phyloP scores from a whole-genome alignment of 2,797 vertebrate genomes.

The Anas georgica region DNA sequence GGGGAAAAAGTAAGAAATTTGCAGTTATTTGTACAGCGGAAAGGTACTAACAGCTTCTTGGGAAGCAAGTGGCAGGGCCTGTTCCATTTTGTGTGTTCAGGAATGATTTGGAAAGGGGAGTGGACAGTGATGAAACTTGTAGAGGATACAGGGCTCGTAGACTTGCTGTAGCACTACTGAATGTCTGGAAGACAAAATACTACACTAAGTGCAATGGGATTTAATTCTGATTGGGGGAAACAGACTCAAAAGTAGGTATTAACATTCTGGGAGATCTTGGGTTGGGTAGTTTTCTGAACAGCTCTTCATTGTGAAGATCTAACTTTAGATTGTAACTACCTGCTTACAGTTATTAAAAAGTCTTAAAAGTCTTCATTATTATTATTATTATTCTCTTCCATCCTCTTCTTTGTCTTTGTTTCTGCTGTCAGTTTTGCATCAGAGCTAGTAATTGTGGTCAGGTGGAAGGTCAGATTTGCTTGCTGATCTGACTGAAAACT shows the following conservation, averaged over 20 bases:
- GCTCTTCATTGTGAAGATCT: background rate
- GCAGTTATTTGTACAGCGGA: background rate
- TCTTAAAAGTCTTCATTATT: no score
- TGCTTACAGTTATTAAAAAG: background rate
- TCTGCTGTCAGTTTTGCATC: background rate
- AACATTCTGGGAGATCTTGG: background rate
- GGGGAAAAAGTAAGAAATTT: background rate
- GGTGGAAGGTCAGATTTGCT: background rate
- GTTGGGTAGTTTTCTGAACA: background rate
- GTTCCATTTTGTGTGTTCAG: background rate
- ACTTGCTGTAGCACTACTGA: background rate
- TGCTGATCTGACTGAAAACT: background rate
- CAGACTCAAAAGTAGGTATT: background rate
- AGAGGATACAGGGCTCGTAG: background rate
- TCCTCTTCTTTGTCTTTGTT: background rate
- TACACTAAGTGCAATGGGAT: slow-evolving; percentile 26
- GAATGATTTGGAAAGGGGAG: background rate
- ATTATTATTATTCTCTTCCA: background rate
- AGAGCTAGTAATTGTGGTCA: background rate
- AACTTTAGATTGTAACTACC: background rate
- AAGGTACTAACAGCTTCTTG: background rate
- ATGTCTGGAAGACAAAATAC: background rate
- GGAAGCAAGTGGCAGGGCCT: background rate
- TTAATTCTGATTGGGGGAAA: background rate
- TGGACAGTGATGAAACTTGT: background rate